phyloP scores from a whole-genome alignment of 1,140 invertebrate genomes.

The Drosophila fuyamai region DNA sequence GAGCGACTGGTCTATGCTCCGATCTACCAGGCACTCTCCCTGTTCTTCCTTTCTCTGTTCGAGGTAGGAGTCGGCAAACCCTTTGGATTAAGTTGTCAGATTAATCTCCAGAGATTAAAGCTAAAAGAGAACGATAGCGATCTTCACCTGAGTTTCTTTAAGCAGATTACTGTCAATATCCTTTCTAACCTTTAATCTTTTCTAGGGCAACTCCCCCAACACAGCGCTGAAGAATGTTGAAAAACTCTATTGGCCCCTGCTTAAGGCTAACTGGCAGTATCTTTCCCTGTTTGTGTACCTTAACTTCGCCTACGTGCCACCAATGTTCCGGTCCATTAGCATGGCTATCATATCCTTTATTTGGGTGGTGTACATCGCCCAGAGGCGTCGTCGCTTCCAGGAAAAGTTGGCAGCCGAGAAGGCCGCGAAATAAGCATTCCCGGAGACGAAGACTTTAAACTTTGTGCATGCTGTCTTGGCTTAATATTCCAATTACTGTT shows the following conservation, averaged over 20 bases:
- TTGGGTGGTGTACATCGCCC: constrained; percentile 89
- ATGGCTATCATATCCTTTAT: constrained; percentile 89
- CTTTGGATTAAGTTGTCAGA: neutral
- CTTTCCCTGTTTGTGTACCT: constrained; percentile 89
- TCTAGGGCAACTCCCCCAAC: constrained; percentile 88
- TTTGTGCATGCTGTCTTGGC: constrained; percentile 16
- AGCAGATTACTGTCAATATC: too few relatives aligned
- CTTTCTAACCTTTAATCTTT: neutral
- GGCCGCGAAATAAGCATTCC: constrained; percentile 43
- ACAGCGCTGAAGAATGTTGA: constrained; percentile 87
- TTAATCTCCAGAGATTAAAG: neutral
- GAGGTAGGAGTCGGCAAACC: constrained; percentile 85
- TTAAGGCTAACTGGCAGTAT: constrained; percentile 90
- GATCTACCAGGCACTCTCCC: constrained; percentile 88
- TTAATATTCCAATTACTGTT: constrained; percentile 20
- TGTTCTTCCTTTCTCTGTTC: constrained; percentile 89
- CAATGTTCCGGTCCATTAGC: constrained; percentile 89
- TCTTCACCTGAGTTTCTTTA: too few relatives aligned
- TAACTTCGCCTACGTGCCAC: constrained; percentile 89
- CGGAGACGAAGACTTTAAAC: constrained; percentile 14
- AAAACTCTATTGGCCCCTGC: constrained; percentile 87
- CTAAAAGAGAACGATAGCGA: too few relatives aligned
- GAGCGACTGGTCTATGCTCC: constrained; percentile 90
- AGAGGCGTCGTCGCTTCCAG: constrained; percentile 84
- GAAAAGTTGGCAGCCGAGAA: constrained; percentile 60